These are phyloP conservation scores for Heliangelus exortis DNA, from an alignment of 2,797 vertebrate genomes.

Conservation along the genomic window DNA sequence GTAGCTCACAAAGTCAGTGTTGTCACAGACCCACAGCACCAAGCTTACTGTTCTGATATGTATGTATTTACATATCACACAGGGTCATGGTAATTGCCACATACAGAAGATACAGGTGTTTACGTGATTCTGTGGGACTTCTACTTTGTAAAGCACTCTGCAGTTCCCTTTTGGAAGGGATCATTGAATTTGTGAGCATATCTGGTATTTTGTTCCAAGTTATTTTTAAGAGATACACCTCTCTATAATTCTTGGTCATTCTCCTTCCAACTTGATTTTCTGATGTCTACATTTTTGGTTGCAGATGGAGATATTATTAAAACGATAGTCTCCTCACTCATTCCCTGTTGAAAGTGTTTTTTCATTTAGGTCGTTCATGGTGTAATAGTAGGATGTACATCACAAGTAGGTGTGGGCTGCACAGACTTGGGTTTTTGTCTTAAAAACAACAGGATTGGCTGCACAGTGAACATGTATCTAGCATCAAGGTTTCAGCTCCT, in stretches of 20 bases:
- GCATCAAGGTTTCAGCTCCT: not conserved
- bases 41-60: not conserved
- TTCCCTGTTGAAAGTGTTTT: not conserved
- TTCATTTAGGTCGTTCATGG: not conserved
- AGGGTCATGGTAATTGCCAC: not conserved
- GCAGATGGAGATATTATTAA: not conserved
- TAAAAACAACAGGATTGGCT: not conserved
- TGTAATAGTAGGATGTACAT: not conserved
- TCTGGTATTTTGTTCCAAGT: not conserved
- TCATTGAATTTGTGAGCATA: not conserved
- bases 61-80: not conserved
- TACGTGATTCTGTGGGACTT: not conserved
- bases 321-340: not conserved
- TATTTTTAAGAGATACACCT: not conserved
- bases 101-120: not conserved
- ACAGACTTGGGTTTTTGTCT: not conserved
- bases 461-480: not conserved
- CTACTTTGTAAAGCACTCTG: not conserved
- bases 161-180: not conserved
- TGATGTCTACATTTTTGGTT: not conserved
- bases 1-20: not conserved
- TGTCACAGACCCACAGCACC: not conserved
- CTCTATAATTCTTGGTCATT: not conserved
- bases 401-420: not conserved
- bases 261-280: not conserved